Evolutionary conservation across 2,113 vertebrate species (phyloP), one percentile per base, ranked within the genome.

Genomic region (Chionis minor): DNA sequence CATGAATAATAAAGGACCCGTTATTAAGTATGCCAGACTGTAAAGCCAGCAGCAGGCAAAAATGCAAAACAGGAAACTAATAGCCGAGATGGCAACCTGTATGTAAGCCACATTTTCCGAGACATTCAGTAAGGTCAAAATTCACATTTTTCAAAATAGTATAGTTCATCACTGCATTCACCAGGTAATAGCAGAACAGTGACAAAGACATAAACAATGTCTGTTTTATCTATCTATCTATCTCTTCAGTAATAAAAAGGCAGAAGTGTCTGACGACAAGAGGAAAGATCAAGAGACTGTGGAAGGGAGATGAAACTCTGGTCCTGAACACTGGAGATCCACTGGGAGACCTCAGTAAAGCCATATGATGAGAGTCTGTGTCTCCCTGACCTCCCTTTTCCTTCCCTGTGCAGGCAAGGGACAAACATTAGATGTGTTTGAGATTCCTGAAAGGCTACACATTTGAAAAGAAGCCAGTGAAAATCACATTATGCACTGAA

Each of bases 11-110:
- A 83, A 96, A 95, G 70, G 81, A 59, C 42, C 78, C 84, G n/a
- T 82, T 94, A 94, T 58, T 88, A 97, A 96, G 79, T 72, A 92
- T 28, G 67, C 40, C 56, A 82, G 59, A 80, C 71, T 93, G 84
- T 71, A 96, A 84, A 89, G 75, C 73, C 79, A 91, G 78, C 55
- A 88, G 62, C 0, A 0, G 56, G 52, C 85, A 91, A 67, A 92
- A 94, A 78, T 26, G 85, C 58, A 90, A 49, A 97, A 77, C 74
- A 80, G 90, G 79, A 96, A 97, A 84, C 62, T 33, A 42, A 55
- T 1, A 78, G 71, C 73, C 0, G 3, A 74, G 78, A 83, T 2
- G 47, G 74, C 75, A 86, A 78, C 47, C 72, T 88, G 6, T 5
- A 35, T 0, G 18, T 27, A 54, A 58, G 38, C 12, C 75, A 71